phyloP scores from a whole-genome alignment of 2,797 vertebrate species.

The Pseudochromis fuscus region DNA sequence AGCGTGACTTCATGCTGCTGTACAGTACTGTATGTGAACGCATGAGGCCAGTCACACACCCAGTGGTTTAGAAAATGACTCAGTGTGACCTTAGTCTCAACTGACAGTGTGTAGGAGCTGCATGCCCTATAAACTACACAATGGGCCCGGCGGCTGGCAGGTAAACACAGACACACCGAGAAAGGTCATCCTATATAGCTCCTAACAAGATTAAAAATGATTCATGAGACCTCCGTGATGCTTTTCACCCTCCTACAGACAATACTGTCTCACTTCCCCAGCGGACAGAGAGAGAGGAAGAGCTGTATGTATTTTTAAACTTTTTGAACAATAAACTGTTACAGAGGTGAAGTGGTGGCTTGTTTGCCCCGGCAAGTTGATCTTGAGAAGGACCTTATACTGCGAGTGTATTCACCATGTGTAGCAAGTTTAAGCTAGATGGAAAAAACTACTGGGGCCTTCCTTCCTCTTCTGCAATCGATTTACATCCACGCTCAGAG shows the following conservation, averaged over 20 bases:
- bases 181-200: conserved; percentile 83
- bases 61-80: conserved; percentile 75
- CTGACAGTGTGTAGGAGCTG: conserved; percentile 65
- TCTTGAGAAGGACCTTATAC: conserved; percentile 36
- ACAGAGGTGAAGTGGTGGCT: conserved; percentile 35
- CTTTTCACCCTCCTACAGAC: conserved; percentile 66
- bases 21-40: conserved; percentile 36
- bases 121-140: conserved; percentile 76
- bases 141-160: conserved; percentile 66
- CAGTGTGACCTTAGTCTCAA: conserved; percentile 71
- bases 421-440: conserved; percentile 24
- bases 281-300: not conserved
- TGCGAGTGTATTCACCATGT: conserved; percentile 12
- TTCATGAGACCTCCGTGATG: conserved; percentile 70
- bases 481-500: conserved; percentile 36
- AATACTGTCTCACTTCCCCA: conserved; percentile 18
- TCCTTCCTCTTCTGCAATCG: conserved; percentile 19
- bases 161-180: conserved; percentile 69
- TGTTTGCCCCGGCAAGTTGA: conserved; percentile 17
- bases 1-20: conserved; percentile 11
- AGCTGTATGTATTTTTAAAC: conserved; percentile 33
- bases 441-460: not conserved
- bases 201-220: conserved; percentile 86
- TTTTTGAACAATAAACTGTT: conserved; percentile 37
- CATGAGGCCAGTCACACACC: conserved; percentile 55